Percentiles rank a stretch among this genome's conserved stretches.
phyloP scores from a whole-genome alignment of 2,797 vertebrate genomes.

The Scomberomorus guttatus region DNA sequence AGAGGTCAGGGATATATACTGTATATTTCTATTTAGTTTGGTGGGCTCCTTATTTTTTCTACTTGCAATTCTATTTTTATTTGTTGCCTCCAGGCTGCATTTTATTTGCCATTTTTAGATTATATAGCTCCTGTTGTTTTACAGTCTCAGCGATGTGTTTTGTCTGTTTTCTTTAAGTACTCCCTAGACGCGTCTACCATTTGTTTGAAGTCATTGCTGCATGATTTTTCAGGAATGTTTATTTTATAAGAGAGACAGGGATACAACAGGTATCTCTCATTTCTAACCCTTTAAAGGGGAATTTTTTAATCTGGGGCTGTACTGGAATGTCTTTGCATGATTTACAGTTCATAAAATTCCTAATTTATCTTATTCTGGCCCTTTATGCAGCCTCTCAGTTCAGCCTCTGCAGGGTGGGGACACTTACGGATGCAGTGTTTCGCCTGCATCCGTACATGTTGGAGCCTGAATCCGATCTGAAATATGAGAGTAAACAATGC shows the following conservation, averaged over 20 bases:
- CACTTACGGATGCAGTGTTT: too few species aligned
- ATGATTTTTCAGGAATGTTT: neutral
- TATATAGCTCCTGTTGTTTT: slow-evolving; percentile 5
- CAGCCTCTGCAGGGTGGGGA: too few species aligned
- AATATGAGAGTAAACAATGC: too few species aligned
- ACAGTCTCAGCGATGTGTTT: neutral
- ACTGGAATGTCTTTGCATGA: neutral
- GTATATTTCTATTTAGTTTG: neutral
- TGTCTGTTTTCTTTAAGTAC: neutral
- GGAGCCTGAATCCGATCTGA: too few species aligned
- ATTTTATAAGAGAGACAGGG: neutral
- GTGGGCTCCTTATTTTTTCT: neutral
- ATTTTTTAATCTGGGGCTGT: too few species aligned
- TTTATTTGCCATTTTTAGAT: neutral
- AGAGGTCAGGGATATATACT: neutral
- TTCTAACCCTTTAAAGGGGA: neutral
- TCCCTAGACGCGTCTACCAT: neutral
- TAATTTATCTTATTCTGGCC: too few species aligned
- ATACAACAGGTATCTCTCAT: slow-evolving; percentile 18
- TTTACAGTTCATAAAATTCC: too few species aligned
- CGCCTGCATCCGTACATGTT: too few species aligned
- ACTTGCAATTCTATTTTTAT: neutral
- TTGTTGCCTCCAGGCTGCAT: neutral
- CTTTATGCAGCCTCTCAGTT: too few species aligned
- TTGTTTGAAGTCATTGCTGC: slow-evolving; percentile 2